Base-by-base conservation (phyloP, 1,140 invertebrate species). In the Holcopasites calliopsidis region DNA sequence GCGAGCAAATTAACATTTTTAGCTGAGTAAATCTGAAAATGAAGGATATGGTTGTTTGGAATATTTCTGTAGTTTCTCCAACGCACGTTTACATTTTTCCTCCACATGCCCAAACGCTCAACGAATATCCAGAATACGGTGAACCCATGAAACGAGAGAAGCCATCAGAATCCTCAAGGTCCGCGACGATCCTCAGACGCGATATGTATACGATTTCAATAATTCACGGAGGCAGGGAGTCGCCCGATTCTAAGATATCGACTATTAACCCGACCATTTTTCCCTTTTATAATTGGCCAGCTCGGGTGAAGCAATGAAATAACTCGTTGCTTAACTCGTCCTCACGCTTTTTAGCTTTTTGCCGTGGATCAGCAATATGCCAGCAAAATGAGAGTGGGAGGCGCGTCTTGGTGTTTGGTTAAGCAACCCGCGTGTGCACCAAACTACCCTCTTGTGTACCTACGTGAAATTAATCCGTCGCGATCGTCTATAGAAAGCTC, bases 151-250 rank as follows among this genome's bases (percentile, higher is more conserved):
- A 21, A 7, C 31, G 5, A 35, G 16, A 58, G 21, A 3, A 7
- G 21, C 18, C 0, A 1, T 2, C 21, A 21, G 31, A 33, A 57
- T 13, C n/a, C 5, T 33, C 55, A 33, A 35, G 55, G 55, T 13
- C 10, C n/a, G 11, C n/a, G 61, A 35, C 21, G 18, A 52, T 66
- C 23, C 3, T 31, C 21, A n/a, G 4, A 3, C 3, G 28, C 35
- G 52, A 69, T 33, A 42, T 42, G n/a, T n/a, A n/a, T n/a, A 33
- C 52, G 65, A 57, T 69, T 69, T 69, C 28, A 18, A 69, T 69
- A 55, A 33, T 33, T 55, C 16, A 55, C 28, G 23, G 54, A 11
- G 21, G 13, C 33, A 16, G 33, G 47, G 49, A 23, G 31, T 18
- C 33, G 35, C 47, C 47, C 47, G 35, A 58, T 69, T 58, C 52